Conservation (phyloP, 2,888 invertebrate species). For the Eupithecia insigniata region DNA sequence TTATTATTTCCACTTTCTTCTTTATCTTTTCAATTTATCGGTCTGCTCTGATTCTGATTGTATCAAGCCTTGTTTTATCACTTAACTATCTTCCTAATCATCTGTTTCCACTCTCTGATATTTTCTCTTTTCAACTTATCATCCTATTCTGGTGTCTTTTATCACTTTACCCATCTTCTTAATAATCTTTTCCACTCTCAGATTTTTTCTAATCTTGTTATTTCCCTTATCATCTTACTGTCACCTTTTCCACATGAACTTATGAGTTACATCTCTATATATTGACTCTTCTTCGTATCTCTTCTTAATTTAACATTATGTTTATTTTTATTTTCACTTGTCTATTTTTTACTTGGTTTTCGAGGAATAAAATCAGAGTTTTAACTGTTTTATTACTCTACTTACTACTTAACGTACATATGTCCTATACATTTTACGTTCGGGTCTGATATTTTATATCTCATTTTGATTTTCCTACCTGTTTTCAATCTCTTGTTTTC, state of each 20-base stretch:
- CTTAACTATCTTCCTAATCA: not conserved
- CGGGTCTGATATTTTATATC: not conserved
- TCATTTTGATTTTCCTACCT: not conserved
- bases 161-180: not conserved
- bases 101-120: not conserved
- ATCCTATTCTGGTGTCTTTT: too few relatives aligned
- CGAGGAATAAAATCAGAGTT: not conserved
- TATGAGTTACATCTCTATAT: not conserved
- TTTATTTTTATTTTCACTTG: not conserved
- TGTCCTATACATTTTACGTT: not conserved
- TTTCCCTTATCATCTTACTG: not conserved
- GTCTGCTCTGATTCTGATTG: not conserved
- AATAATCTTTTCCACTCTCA: not conserved
- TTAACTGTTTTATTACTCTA: not conserved
- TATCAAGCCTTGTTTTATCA: too few relatives aligned
- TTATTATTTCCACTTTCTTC: not conserved
- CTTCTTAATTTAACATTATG: not conserved
- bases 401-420: not conserved
- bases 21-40: not conserved
- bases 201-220: not conserved
- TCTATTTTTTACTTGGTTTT: not conserved
- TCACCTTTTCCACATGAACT: not conserved
- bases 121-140: too few relatives aligned
- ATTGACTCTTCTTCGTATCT: not conserved
- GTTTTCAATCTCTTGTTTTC: not conserved